A percentile compares a stretch with the other conserved stretches of the same genome.
Evolutionary conservation across 2,113 vertebrate genomes (phyloP).

Genomic region (Empidonax traillii): DNA sequence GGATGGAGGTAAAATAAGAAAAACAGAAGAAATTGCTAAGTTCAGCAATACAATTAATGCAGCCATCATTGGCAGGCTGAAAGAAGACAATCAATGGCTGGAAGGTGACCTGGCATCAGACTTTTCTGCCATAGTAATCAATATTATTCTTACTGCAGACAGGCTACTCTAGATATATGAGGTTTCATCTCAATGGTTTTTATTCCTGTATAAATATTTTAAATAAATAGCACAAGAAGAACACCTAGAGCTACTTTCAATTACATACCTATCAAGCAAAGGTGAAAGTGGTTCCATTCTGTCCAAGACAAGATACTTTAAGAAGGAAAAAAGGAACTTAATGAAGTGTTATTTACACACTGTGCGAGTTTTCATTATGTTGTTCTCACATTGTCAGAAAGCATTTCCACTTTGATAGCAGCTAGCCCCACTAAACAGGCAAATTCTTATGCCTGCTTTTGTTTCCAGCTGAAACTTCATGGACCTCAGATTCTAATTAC

Average conservation of each 20-base stretch:
- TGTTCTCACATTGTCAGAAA: slow-evolving; percentile 16
- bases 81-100: slow-evolving; percentile 66
- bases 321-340: slow-evolving; percentile 10
- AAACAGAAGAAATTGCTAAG: slow-evolving; percentile 35
- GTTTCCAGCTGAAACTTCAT: neutral
- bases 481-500: neutral
- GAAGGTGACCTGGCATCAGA: slow-evolving; percentile 73
- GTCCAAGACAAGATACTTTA: slow-evolving; percentile 40
- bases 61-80: slow-evolving; percentile 56
- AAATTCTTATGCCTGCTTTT: slow-evolving; percentile 13
- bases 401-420: slow-evolving; percentile 12
- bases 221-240: slow-evolving; percentile 46
- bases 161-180: neutral
- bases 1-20: neutral
- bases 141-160: slow-evolving; percentile 48
- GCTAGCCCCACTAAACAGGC: neutral
- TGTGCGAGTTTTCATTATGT: neutral
- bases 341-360: slow-evolving; percentile 36
- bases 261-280: slow-evolving; percentile 45
- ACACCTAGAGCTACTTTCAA: slow-evolving; percentile 61
- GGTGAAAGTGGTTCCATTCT: slow-evolving; percentile 42
- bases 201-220: slow-evolving; percentile 58
- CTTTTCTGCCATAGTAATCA: slow-evolving; percentile 62
- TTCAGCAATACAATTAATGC: slow-evolving; percentile 62
- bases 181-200: slow-evolving; percentile 53